A percentile compares a stretch with the other conserved stretches of the same genome.
These are phyloP conservation scores for Ditula angustiorana DNA, from an alignment of 2,888 invertebrate species.

Conservation along the genomic window DNA sequence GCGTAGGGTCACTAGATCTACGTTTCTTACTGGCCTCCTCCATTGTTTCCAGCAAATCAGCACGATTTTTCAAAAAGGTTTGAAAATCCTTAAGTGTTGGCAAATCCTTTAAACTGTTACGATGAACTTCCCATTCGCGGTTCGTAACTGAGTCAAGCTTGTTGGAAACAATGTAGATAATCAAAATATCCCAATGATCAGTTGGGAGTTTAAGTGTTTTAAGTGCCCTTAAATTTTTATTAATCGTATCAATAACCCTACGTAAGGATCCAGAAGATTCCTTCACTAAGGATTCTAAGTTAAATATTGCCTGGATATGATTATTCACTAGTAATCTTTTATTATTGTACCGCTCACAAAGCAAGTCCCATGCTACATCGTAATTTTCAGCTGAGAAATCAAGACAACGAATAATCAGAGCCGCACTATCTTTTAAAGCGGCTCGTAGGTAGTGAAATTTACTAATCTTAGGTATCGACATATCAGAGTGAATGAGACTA, in stretches of 20 bases:
- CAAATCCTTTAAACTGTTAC: slow-evolving; percentile 6
- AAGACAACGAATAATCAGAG: no score
- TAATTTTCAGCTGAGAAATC: no score
- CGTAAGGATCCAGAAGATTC: slow-evolving; percentile 33
- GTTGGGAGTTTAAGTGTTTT: slow-evolving; percentile 36
- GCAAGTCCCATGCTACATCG: no score
- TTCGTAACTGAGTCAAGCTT: slow-evolving; percentile 34
- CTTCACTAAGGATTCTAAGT: slow-evolving; percentile 10
- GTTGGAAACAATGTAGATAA: slow-evolving; percentile 30
- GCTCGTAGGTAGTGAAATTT: no score
- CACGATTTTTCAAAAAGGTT: no score
- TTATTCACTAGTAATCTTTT: no score
- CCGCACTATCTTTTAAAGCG: no score
- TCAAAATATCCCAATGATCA: slow-evolving; percentile 39
- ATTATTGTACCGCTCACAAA: no score
- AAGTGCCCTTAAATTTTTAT: slow-evolving; percentile 39
- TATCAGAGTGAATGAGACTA: no score
- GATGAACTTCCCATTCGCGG: slow-evolving; percentile 39
- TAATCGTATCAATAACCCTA: slow-evolving; percentile 28
- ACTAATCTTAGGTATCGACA: no score
- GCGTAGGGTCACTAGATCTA: no score
- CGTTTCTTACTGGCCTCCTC: neutral
- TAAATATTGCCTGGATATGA: no score
- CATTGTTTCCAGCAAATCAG: slow-evolving; percentile 37
- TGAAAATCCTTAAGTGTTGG: slow-evolving; percentile 35